Percentiles rank a stretch among this genome's conserved stretches.
Conservation (phyloP, 2,888 invertebrate species). For the Spilosoma lubricipeda region DNA sequence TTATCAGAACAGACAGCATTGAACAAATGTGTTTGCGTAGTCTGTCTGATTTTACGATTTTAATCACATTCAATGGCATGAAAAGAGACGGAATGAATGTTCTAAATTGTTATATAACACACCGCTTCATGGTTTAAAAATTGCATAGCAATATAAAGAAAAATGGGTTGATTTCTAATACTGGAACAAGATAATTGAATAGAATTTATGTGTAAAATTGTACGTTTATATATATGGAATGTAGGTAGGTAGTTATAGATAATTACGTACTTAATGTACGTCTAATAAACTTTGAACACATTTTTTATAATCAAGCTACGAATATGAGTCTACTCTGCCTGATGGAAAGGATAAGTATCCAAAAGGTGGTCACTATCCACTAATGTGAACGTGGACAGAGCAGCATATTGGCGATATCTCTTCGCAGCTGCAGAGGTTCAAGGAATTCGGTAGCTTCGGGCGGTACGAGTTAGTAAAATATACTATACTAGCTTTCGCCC, state of each 20-base stretch:
- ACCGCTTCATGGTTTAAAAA: background rate
- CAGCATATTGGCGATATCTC: too few species aligned
- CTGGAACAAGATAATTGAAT: background rate
- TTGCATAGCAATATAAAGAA: background rate
- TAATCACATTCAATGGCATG: conserved; percentile 26
- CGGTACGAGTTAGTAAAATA: too few species aligned
- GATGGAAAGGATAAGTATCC: too few species aligned
- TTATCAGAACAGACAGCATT: conserved; percentile 47
- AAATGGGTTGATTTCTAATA: background rate
- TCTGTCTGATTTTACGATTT: conserved; percentile 41
- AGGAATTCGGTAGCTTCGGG: too few species aligned
- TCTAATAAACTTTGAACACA: background rate
- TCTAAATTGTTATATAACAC: background rate
- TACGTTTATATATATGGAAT: background rate
- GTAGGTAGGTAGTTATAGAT: too few species aligned
- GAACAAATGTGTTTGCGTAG: conserved; percentile 43
- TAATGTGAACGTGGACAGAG: too few species aligned
- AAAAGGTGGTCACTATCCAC: too few species aligned
- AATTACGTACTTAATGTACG: background rate
- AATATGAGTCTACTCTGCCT: too few species aligned
- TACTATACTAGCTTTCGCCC: too few species aligned
- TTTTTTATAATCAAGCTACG: too few species aligned
- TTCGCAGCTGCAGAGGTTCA: too few species aligned
- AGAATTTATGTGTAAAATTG: background rate
- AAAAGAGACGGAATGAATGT: conserved; percentile 10